Evolutionary conservation across 1,140 invertebrate genomes (phyloP).

Genomic region (Limonius californicus): DNA sequence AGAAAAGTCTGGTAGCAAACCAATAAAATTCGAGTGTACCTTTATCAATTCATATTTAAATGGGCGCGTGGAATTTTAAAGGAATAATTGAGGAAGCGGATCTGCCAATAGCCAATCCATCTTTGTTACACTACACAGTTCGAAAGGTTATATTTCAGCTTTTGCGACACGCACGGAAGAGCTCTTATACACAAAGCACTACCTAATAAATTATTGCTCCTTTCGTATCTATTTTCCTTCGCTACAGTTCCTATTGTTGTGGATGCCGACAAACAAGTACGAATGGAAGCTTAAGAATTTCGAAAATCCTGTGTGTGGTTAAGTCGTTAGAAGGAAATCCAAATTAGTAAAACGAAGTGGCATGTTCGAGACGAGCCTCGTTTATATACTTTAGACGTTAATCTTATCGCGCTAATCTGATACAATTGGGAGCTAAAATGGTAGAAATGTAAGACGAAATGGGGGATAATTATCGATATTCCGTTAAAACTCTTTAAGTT

Average conservation of each 20-base stretch:
- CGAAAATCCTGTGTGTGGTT: background rate
- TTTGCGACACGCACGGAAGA: background rate
- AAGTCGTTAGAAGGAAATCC: background rate
- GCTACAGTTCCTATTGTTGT: background rate
- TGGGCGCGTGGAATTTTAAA: no score
- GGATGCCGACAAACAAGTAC: background rate
- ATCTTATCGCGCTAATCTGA: background rate
- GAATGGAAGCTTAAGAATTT: background rate
- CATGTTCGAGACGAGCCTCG: background rate
- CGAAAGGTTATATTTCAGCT: background rate
- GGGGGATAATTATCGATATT: constrained; percentile 3
- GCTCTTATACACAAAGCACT: background rate
- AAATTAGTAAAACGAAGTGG: background rate
- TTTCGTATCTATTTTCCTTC: background rate
- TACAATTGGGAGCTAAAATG: background rate
- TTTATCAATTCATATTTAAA: no score
- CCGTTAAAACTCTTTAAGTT: background rate
- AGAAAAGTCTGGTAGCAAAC: no score
- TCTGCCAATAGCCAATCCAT: no score
- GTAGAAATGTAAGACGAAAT: background rate
- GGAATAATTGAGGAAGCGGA: no score
- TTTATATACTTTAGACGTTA: background rate
- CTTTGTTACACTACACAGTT: no score
- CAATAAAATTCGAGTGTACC: no score
- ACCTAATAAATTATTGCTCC: background rate